Conservation (phyloP, 2,888 invertebrate species). For the Iselma pallidipennis region DNA sequence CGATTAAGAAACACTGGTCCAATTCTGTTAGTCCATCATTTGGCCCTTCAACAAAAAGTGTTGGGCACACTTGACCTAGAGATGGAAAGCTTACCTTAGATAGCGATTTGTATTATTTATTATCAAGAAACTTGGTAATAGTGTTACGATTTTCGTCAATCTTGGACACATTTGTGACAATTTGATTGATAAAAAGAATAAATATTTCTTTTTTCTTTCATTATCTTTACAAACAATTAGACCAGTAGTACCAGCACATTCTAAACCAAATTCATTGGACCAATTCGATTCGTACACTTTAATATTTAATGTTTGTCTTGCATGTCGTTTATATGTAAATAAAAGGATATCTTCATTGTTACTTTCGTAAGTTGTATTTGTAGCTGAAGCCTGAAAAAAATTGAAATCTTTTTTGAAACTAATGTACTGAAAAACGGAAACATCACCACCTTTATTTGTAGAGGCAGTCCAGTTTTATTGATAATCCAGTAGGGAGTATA, state of each 20-base stretch:
- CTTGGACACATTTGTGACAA: conserved; percentile 73
- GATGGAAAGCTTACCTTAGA: too few relatives aligned
- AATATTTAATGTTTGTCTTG: conserved; percentile 59
- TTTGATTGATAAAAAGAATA: conserved; percentile 69
- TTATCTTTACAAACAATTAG: conserved; percentile 73
- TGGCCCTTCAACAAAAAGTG: too few relatives aligned
- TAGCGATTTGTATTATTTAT: conserved; percentile 69
- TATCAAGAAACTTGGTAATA: conserved; percentile 79
- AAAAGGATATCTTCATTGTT: conserved; percentile 68
- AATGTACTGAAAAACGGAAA: not conserved
- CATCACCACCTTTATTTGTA: conserved; percentile 73
- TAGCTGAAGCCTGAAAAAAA: conserved; percentile 62
- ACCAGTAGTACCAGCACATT: conserved; percentile 76
- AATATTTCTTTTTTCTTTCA: conserved; percentile 72
- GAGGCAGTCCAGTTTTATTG: conserved; percentile 83
- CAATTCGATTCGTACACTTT: conserved; percentile 67
- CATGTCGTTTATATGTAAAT: conserved; percentile 65
- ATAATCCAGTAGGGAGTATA: conserved; percentile 88
- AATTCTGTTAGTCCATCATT: too few relatives aligned
- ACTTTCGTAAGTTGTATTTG: conserved; percentile 63
- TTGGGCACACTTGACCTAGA: too few relatives aligned
- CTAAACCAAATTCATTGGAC: conserved; percentile 66
- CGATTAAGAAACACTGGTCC: too few relatives aligned
- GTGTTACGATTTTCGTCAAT: conserved; percentile 77
- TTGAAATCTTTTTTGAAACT: not conserved